Base-by-base conservation (phyloP, 2,888 invertebrate species). In the Anticlea derivata region DNA sequence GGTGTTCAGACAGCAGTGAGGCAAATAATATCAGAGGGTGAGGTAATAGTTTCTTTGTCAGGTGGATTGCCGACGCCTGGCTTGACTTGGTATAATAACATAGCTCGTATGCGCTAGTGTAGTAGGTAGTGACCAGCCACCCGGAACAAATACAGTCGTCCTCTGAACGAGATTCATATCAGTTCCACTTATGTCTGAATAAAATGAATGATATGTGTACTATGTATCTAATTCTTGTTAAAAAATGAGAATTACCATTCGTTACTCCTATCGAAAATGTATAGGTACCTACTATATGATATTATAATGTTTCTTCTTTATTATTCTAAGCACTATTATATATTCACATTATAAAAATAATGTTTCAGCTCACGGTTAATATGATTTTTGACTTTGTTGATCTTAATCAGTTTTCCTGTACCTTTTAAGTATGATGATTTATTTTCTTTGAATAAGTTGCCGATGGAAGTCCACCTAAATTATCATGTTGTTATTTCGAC, bases 401-500 rank as follows among this genome's bases (percentile, higher is more conserved):
- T 39, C 38, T 40, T n/a, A 29, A 54, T 50, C 34, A 38, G 56
- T 61, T 68, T 63, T 63, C 68, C 58, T 66, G 63, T 63, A 58
- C 49, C 40, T 46, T 35, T 46, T 41, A 46, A 45, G 33, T 52
- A 56, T 58, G 40, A 7, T 50, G 10, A 22, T 51, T 56, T 53
- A 55, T 59, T 41, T 53, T 24, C 38, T 52, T 50, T 54, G 20
- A 37, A 53, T 55, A 50, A 64, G 61, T 68, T 69, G 65, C 68
- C 58, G 64, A 70, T 74, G 70, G 74, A 73, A 70, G 70, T 70
- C 63, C 65, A 68, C 66, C 78, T 78, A 80, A 75, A 81, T 56
- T 75, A 64, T 80, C 76, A 63, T 80, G 74, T 77, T 85, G 80
- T 84, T 84, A 78, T 85, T 83, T 80, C 66, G 73, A 64, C 57